Base-by-base conservation (phyloP, 1,140 invertebrate genomes). In the Dryas iulia region DNA sequence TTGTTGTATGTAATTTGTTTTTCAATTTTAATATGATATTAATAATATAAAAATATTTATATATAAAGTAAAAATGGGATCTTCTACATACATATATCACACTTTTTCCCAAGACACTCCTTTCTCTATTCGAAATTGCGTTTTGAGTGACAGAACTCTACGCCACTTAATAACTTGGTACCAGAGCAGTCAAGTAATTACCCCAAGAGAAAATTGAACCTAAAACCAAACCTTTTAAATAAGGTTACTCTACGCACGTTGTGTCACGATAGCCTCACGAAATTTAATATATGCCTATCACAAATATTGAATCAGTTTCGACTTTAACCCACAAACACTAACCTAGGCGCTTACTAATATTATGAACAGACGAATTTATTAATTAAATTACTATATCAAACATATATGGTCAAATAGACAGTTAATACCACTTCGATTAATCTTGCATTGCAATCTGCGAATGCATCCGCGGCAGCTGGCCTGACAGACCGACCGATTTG, bases 381-480 rank as follows among this genome's bases (percentile, higher is more conserved):
- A 47, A 47, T 21, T 47, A 6, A 47, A 47, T 47, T 47, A 47
- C 18, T 2, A 47, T 18, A 21, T 18, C 26, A 21, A 0, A 7
- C 39, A 47, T 57, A 53, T 62, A 52, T 14, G 59, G 59, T 52
- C 59, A 61, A 23, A 18, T 31, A 60, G 52, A 31, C 63, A 65
- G 53, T 59, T 53, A 59, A n/a, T 54, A 30, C 12, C 21, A 47
- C 26, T 30, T 25, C 35, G 78, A 84, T 88, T 83, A 86, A 88
- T 85, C 79, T 85, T 88, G 84, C 80, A 87, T 82, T 72, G 77
- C 80, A 86, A 85, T 88, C 80, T 79, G 73, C 71, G 75, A 82
- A 84, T 87, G 81, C 79, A 82, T 73, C 75, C 77, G 74, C 70
- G 75, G 76, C 75, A 77, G 76, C 82, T 87, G 85, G 69, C 72